Evolutionary conservation across 2,113 vertebrate species (phyloP).

Genomic region (Xerus inauris): DNA sequence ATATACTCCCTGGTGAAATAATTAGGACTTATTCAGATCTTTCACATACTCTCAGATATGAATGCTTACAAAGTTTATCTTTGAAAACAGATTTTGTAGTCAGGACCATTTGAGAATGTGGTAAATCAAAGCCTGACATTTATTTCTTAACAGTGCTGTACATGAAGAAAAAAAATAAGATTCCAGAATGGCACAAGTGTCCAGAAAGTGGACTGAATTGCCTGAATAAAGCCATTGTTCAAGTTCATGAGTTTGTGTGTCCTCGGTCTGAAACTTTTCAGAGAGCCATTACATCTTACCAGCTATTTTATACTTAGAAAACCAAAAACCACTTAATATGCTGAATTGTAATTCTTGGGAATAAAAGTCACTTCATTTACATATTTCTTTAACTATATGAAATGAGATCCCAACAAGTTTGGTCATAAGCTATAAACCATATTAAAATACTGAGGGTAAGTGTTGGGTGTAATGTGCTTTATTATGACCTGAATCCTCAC

Average conservation of each 20-base stretch:
- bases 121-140: constrained; percentile 72
- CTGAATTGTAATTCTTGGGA: not conserved
- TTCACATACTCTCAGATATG: constrained; percentile 54
- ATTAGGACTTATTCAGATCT: constrained; percentile 68
- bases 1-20: constrained; percentile 58
- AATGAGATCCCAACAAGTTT: not conserved
- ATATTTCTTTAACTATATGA: not conserved
- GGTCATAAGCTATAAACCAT: not conserved
- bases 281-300: not conserved
- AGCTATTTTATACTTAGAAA: not conserved
- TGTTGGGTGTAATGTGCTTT: not conserved
- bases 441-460: not conserved
- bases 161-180: not conserved
- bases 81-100: constrained; percentile 68
- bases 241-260: not conserved
- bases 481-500: not conserved
- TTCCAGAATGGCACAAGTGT: not conserved
- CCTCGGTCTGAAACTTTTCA: constrained; percentile 41
- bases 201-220: not conserved
- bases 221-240: constrained; percentile 61
- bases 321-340: constrained; percentile 4
- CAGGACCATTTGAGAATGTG: constrained; percentile 55
- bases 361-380: constrained; percentile 36
- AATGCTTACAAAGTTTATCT: constrained; percentile 57
- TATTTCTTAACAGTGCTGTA: constrained; percentile 3